Percentiles rank a stretch among this genome's conserved stretches.
These are phyloP conservation scores for Rhabdomys dilectus DNA, from an alignment of 2,113 vertebrate species.

Conservation along the genomic window DNA sequence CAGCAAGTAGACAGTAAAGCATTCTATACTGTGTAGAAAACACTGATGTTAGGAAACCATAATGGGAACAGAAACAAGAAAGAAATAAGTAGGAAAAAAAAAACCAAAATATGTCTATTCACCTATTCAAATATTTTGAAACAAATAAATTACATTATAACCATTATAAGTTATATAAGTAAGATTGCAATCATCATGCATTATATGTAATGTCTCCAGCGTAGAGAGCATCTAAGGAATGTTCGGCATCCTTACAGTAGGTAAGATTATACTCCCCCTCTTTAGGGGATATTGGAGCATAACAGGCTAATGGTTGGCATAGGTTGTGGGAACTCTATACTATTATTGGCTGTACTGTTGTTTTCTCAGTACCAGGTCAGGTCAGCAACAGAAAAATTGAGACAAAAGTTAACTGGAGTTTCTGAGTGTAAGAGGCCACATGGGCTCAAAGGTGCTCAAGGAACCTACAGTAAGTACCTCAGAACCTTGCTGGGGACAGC, in stretches of 20 bases:
- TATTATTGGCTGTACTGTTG: neutral
- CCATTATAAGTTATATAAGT: neutral
- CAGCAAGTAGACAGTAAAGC: neutral
- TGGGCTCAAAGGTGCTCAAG: neutral
- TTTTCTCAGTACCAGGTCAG: neutral
- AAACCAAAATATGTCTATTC: neutral
- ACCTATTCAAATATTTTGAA: neutral
- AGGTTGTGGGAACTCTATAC: neutral
- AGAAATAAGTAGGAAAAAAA: neutral
- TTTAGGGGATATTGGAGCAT: neutral
- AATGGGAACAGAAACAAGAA: conserved; percentile 6
- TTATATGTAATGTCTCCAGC: neutral
- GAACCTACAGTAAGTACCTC: neutral
- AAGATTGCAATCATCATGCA: neutral
- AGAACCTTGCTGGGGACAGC: neutral
- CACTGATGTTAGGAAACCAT: neutral
- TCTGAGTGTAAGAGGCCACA: neutral
- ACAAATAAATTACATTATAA: neutral
- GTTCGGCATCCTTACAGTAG: neutral
- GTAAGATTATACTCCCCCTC: neutral
- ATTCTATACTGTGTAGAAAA: neutral
- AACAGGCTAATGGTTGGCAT: neutral
- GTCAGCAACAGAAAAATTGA: neutral
- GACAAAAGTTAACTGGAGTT: neutral
- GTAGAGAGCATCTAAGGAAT: neutral